Base-by-base conservation (phyloP, 1,140 invertebrate genomes). In the Araneus ventricosus region DNA sequence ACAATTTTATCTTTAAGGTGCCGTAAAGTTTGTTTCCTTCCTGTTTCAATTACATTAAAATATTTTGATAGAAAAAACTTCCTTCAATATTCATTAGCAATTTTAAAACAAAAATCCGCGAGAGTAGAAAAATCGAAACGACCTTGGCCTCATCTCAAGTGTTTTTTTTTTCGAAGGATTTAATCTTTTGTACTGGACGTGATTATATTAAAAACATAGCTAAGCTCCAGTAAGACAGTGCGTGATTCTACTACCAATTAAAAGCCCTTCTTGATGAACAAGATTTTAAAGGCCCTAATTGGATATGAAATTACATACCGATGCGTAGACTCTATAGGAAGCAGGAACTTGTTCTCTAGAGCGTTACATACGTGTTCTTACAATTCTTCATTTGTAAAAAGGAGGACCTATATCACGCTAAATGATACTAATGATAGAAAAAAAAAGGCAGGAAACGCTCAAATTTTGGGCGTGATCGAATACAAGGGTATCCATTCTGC, bases 391-490 rank as follows among this genome's bases (percentile, higher is more conserved):
- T 34, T 37, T 7, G 30, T 4, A 20, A 75, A 75, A n/a, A 14
- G 63, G 63, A 30, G 63, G 63, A 8, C 24, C 20, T 59, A 67
- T 67, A 67, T n/a, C n/a, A 24, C 14, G 30, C 10, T 37, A 30
- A 75, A 75, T 34, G 17, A 5, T 30, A 70, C 34, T 67, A 67
- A 67, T 27, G 63, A 67, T n/a, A 27, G 24, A 67, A n/a, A 67
- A 67, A 80, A 79, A 80, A 80, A 37, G 20, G n/a, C n/a, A n/a
- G 70, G 70, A 75, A 75, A 75, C 14, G 34, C 34, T 75, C 34
- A 10, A 84, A 27, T 52, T 52, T 24, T 27, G 80, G 80, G 80
- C 41, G n/a, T 67, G 63, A 67, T n/a, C 63, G n/a, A 67, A 67
- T n/a, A 27, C 63, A 67, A 67, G 57, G 57, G 57, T 59, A 27